Evolutionary conservation across 2,113 vertebrate species (phyloP).

Genomic region (Shinisaurus crocodilurus): DNA sequence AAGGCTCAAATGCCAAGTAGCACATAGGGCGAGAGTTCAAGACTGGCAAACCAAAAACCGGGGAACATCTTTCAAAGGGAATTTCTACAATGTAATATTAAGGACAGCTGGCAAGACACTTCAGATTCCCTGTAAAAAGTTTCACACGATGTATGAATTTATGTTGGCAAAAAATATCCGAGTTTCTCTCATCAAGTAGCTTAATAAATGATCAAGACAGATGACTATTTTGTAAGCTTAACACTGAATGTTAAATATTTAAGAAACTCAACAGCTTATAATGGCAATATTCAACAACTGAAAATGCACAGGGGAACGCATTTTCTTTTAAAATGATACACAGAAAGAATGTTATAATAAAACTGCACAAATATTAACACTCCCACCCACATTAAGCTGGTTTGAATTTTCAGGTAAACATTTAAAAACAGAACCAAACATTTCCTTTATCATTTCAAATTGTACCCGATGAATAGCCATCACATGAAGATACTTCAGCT

Average conservation of each 20-base stretch:
- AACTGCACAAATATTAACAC: slow-evolving; percentile 54
- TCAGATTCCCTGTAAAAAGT: slow-evolving; percentile 30
- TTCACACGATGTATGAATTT: neutral
- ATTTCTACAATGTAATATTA: neutral
- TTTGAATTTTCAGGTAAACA: slow-evolving; percentile 67
- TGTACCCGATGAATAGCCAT: slow-evolving; percentile 52
- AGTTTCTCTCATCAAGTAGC: neutral
- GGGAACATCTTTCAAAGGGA: neutral
- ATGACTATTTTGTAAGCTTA: slow-evolving; percentile 36
- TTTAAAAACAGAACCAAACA: slow-evolving; percentile 52
- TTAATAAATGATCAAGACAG: slow-evolving; percentile 17
- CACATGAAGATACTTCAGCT: slow-evolving; percentile 55
- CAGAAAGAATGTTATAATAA: slow-evolving; percentile 44
- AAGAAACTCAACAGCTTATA: neutral
- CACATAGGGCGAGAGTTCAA: neutral
- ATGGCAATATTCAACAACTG: slow-evolving; percentile 36
- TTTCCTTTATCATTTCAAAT: slow-evolving; percentile 55
- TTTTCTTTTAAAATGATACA: slow-evolving; percentile 52
- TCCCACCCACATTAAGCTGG: slow-evolving; percentile 56
- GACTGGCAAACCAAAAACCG: neutral
- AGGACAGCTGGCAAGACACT: slow-evolving; percentile 14
- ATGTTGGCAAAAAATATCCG: neutral
- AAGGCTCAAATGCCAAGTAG: neutral
- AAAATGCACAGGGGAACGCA: slow-evolving; percentile 43
- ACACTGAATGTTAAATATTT: slow-evolving; percentile 38